Evolutionary conservation across 1,140 invertebrate genomes (phyloP), one percentile per base, ranked within the genome.

Genomic region (Ladona fulva): DNA sequence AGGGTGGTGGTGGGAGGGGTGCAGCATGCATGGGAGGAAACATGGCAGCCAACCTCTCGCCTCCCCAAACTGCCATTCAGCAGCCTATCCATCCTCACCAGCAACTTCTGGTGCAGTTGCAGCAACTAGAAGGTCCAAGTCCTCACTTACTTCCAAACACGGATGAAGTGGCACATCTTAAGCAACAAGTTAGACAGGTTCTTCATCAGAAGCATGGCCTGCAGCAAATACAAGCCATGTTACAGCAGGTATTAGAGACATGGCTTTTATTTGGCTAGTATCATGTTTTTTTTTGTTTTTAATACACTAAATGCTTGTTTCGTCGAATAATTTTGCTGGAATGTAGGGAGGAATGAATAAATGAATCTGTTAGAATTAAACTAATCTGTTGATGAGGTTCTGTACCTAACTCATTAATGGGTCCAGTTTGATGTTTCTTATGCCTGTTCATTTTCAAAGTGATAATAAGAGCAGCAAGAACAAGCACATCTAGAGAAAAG

Each of bases 181-280:
- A 66, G 52, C 52, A 66, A 66, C 52, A 66, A 66, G 52, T 66
- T 66, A 66, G 52, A 66, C 52, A 66, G 52, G 52, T 66, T 66
- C 52, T 66, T 66, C 52, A 66, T 66, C 52, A 66, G 52, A 66
- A 66, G 52, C 52, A 66, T 66, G 52, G 52, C n/a, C 52, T 66
- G 52, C 52, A 66, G 52, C 52, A 66, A 66, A 66, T 66, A 66
- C 52, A 66, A 66, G 52, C 52, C 52, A 66, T 66, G 52, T 66
- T 66, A 66, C 52, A 66, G 52, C 52, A 66, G 52, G 52, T 66
- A 66, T 66, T 66, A 66, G 52, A 66, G 29, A 66, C 52, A 22
- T 66, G 52, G 52, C 52, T 66, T 66, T 66, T 66, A 66, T 66
- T 66, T 66, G 29, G 52, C 52, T 66, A 19, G 52, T 66, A 22